Base-by-base conservation (phyloP, 2,888 invertebrate species). In the Cepaea hortensis region DNA sequence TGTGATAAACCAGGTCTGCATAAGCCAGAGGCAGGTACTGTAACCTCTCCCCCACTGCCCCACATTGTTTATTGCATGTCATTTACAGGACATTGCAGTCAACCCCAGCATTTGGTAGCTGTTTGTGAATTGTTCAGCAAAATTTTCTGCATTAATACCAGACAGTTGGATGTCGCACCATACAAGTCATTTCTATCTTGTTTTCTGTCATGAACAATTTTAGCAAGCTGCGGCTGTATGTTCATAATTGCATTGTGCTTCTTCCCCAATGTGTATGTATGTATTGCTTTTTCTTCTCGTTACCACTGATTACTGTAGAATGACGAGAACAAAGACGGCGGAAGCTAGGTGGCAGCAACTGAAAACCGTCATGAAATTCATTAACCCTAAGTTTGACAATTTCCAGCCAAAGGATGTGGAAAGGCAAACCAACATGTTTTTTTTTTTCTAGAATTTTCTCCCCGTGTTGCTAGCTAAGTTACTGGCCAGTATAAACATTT, bases 271-370 rank as follows among this genome's bases (percentile, higher is more conserved):
- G 11, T 55, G 55, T 55, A 55, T 55, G 55, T 9, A 55, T 55
- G 55, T 55, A 55, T 11, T 55, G 55, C 55, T 55, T 55, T 55
- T 11, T 55, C 48, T 73, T 13, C 13, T 46, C 13, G 2, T 35
- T 35, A 46, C 35, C 20, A 3, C 48, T 46, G 13, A 15, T 46
- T 81, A 23, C n/a, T 70, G 48, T 82, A 86, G 82, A 73, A 46
- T 76, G 76, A n/a, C 62, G 18, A 18, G 65, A 18, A 72, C 87
- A 76, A 89, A 89, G 87, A 86, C 90, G 84, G 90, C 91, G 20
- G 92, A 92, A 83, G 89, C 88, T n/a, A 89, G 91, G 73, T 93
- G 93, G 93, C 90, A 90, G 70, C 91, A 91, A 87, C 88, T 93
- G 79, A 91, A 90, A 89, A 89, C 90, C 85, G 91, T 91, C 76